These are phyloP conservation scores for Pseudomyrmex pallidus DNA, from an alignment of 1,140 invertebrate genomes.

Conservation along the genomic window DNA sequence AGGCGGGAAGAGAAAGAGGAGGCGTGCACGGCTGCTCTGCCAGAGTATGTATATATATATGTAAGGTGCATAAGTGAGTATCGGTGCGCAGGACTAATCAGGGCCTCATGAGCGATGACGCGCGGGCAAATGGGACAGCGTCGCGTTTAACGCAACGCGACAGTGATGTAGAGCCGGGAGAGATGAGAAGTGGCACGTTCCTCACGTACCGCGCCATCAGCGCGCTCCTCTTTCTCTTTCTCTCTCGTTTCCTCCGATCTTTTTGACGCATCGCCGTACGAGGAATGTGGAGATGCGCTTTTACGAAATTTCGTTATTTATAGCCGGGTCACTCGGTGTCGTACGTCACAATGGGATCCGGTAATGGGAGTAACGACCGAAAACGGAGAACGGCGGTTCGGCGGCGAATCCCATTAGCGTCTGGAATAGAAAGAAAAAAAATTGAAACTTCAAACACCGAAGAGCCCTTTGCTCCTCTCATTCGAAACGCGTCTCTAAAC, in stretches of 20 bases:
- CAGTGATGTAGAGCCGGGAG: slow-evolving; percentile 74
- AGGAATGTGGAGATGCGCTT: slow-evolving; percentile 61
- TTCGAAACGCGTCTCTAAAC: not conserved
- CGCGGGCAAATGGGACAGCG: slow-evolving; percentile 71
- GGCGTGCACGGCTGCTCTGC: not conserved
- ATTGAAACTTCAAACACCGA: slow-evolving; percentile 50
- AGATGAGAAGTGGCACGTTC: slow-evolving; percentile 69
- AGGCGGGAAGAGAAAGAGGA: not conserved
- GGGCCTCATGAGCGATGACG: slow-evolving; percentile 48
- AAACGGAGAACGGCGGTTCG: not conserved
- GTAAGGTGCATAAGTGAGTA: slow-evolving; percentile 34
- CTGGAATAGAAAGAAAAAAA: slow-evolving; percentile 36
- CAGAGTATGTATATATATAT: not conserved
- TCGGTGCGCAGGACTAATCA: slow-evolving; percentile 64
- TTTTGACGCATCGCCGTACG: slow-evolving; percentile 41
- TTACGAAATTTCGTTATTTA: slow-evolving; percentile 74
- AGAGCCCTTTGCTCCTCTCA: not conserved
- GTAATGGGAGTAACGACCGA: slow-evolving; percentile 51
- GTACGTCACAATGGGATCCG: slow-evolving; percentile 50
- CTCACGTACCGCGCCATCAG: too few relatives aligned
- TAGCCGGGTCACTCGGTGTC: slow-evolving; percentile 37
- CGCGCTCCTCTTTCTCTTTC: not conserved
- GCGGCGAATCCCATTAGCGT: slow-evolving; percentile 34
- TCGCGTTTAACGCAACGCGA: slow-evolving; percentile 69
- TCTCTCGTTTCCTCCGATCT: not conserved